phyloP scores from a whole-genome alignment of 2,797 vertebrate species.

The Cirrhinus molitorella region DNA sequence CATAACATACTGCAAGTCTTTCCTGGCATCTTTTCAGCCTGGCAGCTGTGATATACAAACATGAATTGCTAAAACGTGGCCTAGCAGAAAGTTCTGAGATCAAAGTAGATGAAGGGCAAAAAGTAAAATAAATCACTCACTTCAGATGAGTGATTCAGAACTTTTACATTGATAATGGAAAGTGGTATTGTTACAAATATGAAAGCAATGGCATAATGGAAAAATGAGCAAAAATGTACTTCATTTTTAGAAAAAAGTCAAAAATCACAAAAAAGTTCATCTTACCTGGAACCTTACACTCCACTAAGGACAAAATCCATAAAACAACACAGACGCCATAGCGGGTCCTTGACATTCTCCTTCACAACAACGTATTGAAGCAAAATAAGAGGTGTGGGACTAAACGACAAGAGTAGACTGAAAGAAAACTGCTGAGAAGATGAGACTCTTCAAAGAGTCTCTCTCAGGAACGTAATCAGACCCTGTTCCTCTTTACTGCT shows the following conservation, averaged over 20 bases:
- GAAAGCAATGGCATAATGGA: too few relatives aligned
- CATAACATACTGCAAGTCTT: neutral
- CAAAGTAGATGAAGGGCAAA: neutral
- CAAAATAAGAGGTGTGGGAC: neutral
- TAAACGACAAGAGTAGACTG: neutral
- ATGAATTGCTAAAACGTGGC: neutral
- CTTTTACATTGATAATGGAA: constrained; percentile 11
- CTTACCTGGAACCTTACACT: constrained; percentile 65
- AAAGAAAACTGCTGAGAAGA: neutral
- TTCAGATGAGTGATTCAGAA: neutral
- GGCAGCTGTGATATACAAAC: neutral
- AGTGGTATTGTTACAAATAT: neutral
- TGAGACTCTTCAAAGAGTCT: constrained; percentile 39
- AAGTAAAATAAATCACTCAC: neutral
- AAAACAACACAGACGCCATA: constrained; percentile 39
- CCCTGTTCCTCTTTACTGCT: constrained; percentile 16
- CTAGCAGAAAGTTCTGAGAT: neutral
- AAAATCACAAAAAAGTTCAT: neutral
- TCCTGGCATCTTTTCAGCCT: neutral
- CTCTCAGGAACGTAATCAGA: constrained; percentile 19
- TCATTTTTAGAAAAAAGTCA: neutral
- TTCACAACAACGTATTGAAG: constrained; percentile 15
- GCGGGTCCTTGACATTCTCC: constrained; percentile 54
- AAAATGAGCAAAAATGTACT: neutral
- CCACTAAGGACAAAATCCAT: constrained; percentile 48